phyloP scores from a whole-genome alignment of 2,113 vertebrate genomes.

The Coracopsis vasa region DNA sequence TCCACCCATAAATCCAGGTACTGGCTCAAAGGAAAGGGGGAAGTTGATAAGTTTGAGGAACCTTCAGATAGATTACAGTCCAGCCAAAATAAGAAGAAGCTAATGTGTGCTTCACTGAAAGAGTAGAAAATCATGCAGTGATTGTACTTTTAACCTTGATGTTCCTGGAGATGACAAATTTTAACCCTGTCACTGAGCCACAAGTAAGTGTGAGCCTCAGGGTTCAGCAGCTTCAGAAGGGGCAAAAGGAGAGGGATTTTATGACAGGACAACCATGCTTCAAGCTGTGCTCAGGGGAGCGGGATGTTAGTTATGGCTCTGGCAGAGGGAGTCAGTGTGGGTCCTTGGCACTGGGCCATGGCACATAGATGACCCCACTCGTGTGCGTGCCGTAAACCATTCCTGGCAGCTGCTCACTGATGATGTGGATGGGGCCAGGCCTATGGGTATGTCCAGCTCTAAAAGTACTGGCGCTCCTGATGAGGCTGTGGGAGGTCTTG shows the following conservation, averaged over 20 bases:
- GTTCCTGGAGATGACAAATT: background rate
- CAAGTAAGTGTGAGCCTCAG: background rate
- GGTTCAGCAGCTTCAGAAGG: background rate
- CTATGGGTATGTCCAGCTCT: background rate
- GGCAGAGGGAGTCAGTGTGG: rapidly evolving
- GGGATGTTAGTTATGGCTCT: rapidly evolving
- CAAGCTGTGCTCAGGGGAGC: background rate
- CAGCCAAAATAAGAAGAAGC: background rate
- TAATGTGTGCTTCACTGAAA: background rate
- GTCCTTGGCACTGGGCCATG: rapidly evolving
- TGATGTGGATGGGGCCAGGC: background rate
- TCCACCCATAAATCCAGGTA: background rate
- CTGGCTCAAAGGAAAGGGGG: background rate
- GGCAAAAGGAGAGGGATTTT: background rate
- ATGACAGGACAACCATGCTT: background rate
- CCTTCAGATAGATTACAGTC: background rate
- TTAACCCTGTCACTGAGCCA: background rate
- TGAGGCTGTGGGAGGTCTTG: rapidly evolving
- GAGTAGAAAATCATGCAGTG: background rate
- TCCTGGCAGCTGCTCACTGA: background rate
- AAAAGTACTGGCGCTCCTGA: rapidly evolving
- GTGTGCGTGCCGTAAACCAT: rapidly evolving
- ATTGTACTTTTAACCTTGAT: background rate
- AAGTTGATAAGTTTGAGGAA: background rate
- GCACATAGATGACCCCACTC: background rate